Evolutionary conservation across 2,888 invertebrate genomes (phyloP).

Genomic region (Maniola hyperantus): DNA sequence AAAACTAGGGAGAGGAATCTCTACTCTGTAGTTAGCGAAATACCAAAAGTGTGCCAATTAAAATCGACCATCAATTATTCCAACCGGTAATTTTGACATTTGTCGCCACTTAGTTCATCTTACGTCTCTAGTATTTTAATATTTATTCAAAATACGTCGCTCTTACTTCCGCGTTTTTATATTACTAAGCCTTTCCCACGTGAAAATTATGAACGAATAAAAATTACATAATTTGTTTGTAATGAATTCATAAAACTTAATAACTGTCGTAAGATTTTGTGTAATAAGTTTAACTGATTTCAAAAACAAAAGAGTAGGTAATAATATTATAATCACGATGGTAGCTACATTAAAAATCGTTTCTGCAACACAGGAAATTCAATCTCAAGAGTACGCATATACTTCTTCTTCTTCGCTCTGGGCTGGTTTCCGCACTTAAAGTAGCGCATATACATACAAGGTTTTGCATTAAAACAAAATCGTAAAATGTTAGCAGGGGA

Average conservation of each 20-base stretch:
- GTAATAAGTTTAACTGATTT: background rate
- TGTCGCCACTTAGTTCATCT: slow-evolving; percentile 11
- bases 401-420: too few species aligned
- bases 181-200: background rate
- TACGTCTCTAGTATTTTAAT: background rate
- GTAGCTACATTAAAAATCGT: too few species aligned
- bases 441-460: too few species aligned
- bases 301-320: background rate
- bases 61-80: slow-evolving; percentile 1
- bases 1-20: slow-evolving; percentile 7
- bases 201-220: background rate
- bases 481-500: too few species aligned
- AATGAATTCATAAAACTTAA: background rate
- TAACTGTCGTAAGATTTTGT: background rate
- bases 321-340: too few species aligned
- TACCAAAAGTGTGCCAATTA: slow-evolving; percentile 1
- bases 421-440: too few species aligned
- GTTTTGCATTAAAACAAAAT: too few species aligned
- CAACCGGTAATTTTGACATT: slow-evolving; percentile 13
- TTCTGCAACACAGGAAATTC: too few species aligned
- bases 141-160: background rate
- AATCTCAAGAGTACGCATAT: too few species aligned
- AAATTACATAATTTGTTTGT: slow-evolving; percentile 3
- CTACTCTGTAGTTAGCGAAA: background rate
- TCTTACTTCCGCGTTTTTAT: slow-evolving; percentile 6